These are phyloP conservation scores for Neocrepidodera transversa DNA, from an alignment of 2,888 invertebrate species.

Conservation along the genomic window DNA sequence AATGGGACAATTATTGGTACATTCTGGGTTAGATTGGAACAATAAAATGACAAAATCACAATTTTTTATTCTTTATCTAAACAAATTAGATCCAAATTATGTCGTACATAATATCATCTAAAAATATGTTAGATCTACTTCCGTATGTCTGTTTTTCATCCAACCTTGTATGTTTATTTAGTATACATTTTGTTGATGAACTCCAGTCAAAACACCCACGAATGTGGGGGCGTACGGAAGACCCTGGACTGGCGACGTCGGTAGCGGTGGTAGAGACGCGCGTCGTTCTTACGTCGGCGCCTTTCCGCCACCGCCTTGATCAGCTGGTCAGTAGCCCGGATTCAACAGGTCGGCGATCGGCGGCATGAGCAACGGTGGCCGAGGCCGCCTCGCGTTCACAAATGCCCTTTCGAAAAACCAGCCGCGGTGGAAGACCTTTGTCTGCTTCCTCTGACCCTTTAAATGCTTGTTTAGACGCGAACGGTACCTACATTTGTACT, in stretches of 20 bases:
- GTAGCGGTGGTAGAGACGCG: slow-evolving; percentile 30
- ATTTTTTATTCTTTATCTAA: too few relatives aligned
- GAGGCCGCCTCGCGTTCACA: slow-evolving; percentile 52
- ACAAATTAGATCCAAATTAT: too few relatives aligned
- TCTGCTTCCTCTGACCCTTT: slow-evolving; percentile 52
- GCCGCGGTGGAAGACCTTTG: slow-evolving; percentile 45
- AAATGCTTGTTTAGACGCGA: slow-evolving; percentile 63
- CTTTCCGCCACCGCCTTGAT: slow-evolving; percentile 49
- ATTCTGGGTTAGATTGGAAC: too few relatives aligned
- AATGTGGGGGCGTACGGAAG: slow-evolving; percentile 2
- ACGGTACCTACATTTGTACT: slow-evolving; percentile 69
- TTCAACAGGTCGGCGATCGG: slow-evolving; percentile 64
- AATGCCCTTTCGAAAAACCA: slow-evolving; percentile 57
- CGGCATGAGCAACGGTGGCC: slow-evolving; percentile 57
- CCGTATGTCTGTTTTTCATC: neutral
- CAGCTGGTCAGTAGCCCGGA: slow-evolving; percentile 55
- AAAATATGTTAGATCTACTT: too few relatives aligned
- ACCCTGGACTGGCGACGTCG: slow-evolving; percentile 12
- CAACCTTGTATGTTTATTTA: neutral
- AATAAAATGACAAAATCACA: too few relatives aligned
- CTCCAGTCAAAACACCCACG: slow-evolving; percentile 18
- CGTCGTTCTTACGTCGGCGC: slow-evolving; percentile 28
- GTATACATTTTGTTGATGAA: neutral
- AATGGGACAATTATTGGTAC: too few relatives aligned
- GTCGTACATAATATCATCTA: too few relatives aligned